Base-by-base conservation (phyloP, 2,888 invertebrate genomes). In the Dasypolia templi region DNA sequence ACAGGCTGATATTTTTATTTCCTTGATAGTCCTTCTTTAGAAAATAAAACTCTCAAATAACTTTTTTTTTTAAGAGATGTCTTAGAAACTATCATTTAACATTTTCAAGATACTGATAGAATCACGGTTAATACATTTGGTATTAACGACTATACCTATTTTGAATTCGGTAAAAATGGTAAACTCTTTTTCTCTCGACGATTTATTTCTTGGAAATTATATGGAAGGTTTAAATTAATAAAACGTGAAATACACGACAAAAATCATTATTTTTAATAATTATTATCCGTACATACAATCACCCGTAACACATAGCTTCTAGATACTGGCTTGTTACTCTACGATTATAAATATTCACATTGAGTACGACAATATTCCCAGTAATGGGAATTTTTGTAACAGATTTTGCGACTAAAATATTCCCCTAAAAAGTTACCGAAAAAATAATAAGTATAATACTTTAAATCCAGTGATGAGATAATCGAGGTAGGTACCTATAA, bases 221-320 rank as follows among this genome's bases (percentile, higher is more conserved):
- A 19, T 44, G 2, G 7, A 63, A 19, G 49, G 19, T 51, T 70
- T 14, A 19, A 39, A 39, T 39, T n/a, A 72, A 70, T 72, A 76
- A 80, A 72, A 80, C 73, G 56, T 56, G 1, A 14, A 7, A 17
- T 79, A 72, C 91, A 92, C 92, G 92, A 91, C 92, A 91, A 89
- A 90, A 90, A 88, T 87, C 82, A 86, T 87, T 89, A 86, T 88
- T 76, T 86, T 88, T 88, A 88, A 89, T 89, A 89, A 89, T 84
- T 86, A 85, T 88, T 87, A 77, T 85, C 77, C 84, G 86, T 87
- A 87, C 77, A 88, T 90, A 90, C 91, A 92, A 85, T 89, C 91
- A 91, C 91, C 92, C 88, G 88, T 90, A 88, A 83, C 84, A 86
- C 74, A 74, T 81, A 87, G 49, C 66, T 79, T 66, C 74, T 76